Evolutionary conservation across 92 coral and sea anemone species (phyloP), one percentile per base, ranked within the genome.

Genomic region (Actinernus sp.): DNA sequence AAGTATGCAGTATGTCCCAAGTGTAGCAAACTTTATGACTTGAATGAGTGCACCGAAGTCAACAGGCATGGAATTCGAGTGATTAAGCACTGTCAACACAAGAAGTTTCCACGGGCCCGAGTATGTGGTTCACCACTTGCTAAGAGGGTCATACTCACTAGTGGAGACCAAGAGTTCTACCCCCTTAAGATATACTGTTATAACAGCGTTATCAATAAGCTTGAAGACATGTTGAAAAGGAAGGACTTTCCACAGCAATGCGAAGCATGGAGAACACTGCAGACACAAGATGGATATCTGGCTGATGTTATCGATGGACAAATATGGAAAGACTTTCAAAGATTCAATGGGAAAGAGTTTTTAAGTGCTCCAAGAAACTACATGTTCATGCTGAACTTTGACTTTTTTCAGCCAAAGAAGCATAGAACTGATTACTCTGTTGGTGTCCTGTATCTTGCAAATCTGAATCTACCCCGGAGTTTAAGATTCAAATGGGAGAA

Each of bases 161-260:
- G 59, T 59, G 52, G 72, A 45, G 44, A 50, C 8, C 75, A 67
- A 20, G 32, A 58, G 24, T 85, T 61, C 41, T 85, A 85, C 30
- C 87, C 91, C 21, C 68, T 84, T 14, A 63, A 26, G 46, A 79
- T 79, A 20, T 84, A 69, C 52, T 84, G 91, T 40, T 84, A 71
- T 65, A 79, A 78, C 73, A 79, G 91, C 75, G 58, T 77, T 3
- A 62, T 61, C 20, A 73, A 69, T 40, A 61, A 70, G 50, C 52
- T 84, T 19, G 81, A 84, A 71, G 57, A 58, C 59, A 30, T 69
- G 38, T 49, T 74, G 0, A 38, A 56, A 43, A 24, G 78, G 23
- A 71, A 64, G 24, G 68, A 46, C 20, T 49, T 55, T 26, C 82
- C 83, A 31, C 44, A 73, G 18, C 24, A 33, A 10, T 74, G 88